Evolutionary conservation across 1,140 invertebrate genomes (phyloP).

Genomic region (Ooceraea biroi): DNA sequence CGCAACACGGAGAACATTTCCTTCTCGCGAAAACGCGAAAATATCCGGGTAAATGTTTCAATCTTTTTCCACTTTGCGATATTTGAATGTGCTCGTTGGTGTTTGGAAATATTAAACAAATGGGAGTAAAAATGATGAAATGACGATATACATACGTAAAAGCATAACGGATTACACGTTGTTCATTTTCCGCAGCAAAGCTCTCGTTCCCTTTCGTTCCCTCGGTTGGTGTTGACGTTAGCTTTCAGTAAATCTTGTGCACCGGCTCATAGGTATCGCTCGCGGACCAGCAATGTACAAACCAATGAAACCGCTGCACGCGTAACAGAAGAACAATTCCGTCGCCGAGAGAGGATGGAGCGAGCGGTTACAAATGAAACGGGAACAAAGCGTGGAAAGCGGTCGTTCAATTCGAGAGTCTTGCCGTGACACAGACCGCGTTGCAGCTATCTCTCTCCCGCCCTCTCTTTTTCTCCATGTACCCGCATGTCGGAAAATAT

Average conservation of each 20-base stretch:
- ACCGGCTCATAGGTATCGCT: constrained; percentile 10
- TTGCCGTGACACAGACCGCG: constrained; percentile 41
- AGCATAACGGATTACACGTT: no score
- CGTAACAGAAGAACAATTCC: constrained; percentile 35
- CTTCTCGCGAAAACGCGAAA: no score
- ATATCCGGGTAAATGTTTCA: no score
- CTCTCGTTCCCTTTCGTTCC: neutral
- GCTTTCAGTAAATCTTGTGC: constrained; percentile 10
- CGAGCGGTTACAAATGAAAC: constrained; percentile 11
- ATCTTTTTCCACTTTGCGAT: no score
- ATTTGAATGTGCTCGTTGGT: no score
- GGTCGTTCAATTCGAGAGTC: constrained; percentile 60
- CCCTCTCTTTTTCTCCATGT: neutral
- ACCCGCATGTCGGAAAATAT: constrained; percentile 60
- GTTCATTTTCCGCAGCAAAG: neutral
- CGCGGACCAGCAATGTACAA: constrained; percentile 23
- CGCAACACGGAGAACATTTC: neutral
- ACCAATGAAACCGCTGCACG: constrained; percentile 43
- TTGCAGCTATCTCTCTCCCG: constrained; percentile 11
- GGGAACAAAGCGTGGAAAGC: constrained; percentile 49
- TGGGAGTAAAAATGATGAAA: no score
- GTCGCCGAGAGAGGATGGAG: neutral
- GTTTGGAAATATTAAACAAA: no score
- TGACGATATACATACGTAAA: no score
- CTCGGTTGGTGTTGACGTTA: neutral